Percentiles rank a stretch among this genome's conserved stretches.
These are phyloP conservation scores for Mimas tiliae DNA, from an alignment of 2,888 invertebrate genomes.

Conservation along the genomic window DNA sequence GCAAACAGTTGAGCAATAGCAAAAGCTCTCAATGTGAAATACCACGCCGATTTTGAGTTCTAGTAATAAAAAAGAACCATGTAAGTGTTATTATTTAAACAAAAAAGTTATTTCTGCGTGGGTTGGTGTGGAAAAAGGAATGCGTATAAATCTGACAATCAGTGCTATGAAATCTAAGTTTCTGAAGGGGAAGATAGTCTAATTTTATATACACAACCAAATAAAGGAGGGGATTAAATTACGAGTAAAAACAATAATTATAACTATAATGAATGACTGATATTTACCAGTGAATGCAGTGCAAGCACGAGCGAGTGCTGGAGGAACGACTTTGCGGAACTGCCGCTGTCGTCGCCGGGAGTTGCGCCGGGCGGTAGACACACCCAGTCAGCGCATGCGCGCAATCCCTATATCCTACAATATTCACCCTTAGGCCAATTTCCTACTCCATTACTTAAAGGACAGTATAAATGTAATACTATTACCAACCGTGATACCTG, in stretches of 20 bases:
- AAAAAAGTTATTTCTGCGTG: conserved; percentile 58
- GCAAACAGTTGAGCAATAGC: too few relatives aligned
- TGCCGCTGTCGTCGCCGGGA: conserved; percentile 65
- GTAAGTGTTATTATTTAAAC: background rate
- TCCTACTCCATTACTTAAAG: conserved; percentile 39
- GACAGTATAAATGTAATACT: conserved; percentile 42
- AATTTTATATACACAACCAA: background rate
- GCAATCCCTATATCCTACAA: conserved; percentile 43
- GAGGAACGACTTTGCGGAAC: conserved; percentile 64
- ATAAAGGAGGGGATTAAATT: background rate
- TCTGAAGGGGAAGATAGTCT: background rate
- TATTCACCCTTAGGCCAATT: conserved; percentile 42
- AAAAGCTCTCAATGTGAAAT: background rate
- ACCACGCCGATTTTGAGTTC: background rate
- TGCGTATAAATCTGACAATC: conserved; percentile 50
- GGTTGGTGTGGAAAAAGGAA: conserved; percentile 61
- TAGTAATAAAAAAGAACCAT: background rate
- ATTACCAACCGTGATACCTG: conserved; percentile 29
- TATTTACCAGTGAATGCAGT: conserved; percentile 54
- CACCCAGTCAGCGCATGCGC: conserved; percentile 80
- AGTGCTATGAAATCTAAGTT: conserved; percentile 18
- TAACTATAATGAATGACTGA: conserved; percentile 41
- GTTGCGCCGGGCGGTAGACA: conserved; percentile 66
- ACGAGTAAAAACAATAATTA: background rate
- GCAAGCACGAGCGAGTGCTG: conserved; percentile 28